Evolutionary conservation across 2,113 vertebrate species (phyloP).

Genomic region (Spea multiplicata): DNA sequence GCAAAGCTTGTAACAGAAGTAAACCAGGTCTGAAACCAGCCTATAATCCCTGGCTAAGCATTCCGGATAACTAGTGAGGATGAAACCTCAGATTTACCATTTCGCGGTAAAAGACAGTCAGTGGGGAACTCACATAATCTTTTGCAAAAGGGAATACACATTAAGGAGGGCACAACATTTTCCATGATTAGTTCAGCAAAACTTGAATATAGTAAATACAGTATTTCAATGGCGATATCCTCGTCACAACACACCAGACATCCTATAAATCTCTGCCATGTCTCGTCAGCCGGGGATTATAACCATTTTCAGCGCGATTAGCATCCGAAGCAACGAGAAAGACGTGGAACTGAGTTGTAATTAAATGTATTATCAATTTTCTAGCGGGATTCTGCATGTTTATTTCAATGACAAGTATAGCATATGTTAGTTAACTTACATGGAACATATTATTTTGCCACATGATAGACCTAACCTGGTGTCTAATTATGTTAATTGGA

Average conservation of each 20-base stretch:
- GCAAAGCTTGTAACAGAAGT: constrained; percentile 18
- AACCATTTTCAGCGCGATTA: constrained; percentile 38
- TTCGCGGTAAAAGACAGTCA: too few species aligned
- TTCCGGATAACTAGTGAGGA: constrained; percentile 27
- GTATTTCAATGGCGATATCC: not conserved
- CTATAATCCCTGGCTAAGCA: constrained; percentile 23
- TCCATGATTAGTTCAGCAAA: too few species aligned
- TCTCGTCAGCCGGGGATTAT: constrained; percentile 42
- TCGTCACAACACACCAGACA: constrained; percentile 51
- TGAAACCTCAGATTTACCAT: not conserved
- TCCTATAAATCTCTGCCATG: constrained; percentile 45
- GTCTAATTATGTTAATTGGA: constrained; percentile 41
- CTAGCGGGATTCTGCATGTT: constrained; percentile 19
- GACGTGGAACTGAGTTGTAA: constrained; percentile 29
- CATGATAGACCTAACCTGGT: constrained; percentile 12
- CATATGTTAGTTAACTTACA: not conserved
- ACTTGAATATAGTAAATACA: too few species aligned
- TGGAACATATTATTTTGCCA: constrained; percentile 17
- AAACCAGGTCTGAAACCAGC: constrained; percentile 49
- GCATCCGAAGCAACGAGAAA: not conserved
- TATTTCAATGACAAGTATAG: not conserved
- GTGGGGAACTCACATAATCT: too few species aligned
- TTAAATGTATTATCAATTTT: constrained; percentile 41
- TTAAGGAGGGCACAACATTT: too few species aligned
- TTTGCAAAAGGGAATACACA: too few species aligned